These are phyloP conservation scores for Telenomus remus DNA, from an alignment of 1,140 invertebrate genomes.

Conservation along the genomic window DNA sequence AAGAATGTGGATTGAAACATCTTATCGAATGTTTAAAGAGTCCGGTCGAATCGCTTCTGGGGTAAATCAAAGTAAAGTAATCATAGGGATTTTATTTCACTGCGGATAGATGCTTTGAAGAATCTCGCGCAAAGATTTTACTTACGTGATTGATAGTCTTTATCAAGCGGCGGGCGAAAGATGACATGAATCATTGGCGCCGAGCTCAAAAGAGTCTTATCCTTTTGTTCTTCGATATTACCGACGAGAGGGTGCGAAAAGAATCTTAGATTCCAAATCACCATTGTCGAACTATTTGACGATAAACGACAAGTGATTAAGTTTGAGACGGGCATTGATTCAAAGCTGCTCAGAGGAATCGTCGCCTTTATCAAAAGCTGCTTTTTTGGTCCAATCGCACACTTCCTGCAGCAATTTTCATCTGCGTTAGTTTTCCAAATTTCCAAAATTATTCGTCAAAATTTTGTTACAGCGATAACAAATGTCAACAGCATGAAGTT, in stretches of 20 bases:
- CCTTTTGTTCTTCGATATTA: conserved; percentile 49
- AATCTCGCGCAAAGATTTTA: conserved; percentile 28
- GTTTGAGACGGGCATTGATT: conserved; percentile 62
- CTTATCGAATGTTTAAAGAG: not conserved
- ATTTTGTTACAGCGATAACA: conserved; percentile 20
- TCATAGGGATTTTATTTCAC: conserved; percentile 26
- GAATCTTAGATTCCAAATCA: conserved; percentile 50
- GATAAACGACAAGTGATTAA: conserved; percentile 61
- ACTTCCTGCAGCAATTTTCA: not conserved
- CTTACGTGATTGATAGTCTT: conserved; percentile 64
- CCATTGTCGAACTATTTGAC: conserved; percentile 53
- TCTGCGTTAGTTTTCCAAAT: too few relatives aligned
- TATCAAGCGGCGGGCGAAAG: conserved; percentile 60
- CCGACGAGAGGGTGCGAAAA: conserved; percentile 31
- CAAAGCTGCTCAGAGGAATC: conserved; percentile 7
- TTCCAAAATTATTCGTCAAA: conserved; percentile 44
- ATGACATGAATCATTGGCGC: conserved; percentile 66
- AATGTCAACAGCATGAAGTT: conserved; percentile 51
- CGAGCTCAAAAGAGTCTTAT: conserved; percentile 34
- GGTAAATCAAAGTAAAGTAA: conserved; percentile 28
- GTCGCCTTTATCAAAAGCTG: conserved; percentile 15
- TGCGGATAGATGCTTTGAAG: conserved; percentile 21
- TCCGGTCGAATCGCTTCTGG: not conserved
- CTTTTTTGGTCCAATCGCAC: conserved; percentile 10
- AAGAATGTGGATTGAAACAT: conserved; percentile 1